Evolutionary conservation across 64 coral and sea anemone genomes (phyloP).

Genomic region (Montipora foliosa): DNA sequence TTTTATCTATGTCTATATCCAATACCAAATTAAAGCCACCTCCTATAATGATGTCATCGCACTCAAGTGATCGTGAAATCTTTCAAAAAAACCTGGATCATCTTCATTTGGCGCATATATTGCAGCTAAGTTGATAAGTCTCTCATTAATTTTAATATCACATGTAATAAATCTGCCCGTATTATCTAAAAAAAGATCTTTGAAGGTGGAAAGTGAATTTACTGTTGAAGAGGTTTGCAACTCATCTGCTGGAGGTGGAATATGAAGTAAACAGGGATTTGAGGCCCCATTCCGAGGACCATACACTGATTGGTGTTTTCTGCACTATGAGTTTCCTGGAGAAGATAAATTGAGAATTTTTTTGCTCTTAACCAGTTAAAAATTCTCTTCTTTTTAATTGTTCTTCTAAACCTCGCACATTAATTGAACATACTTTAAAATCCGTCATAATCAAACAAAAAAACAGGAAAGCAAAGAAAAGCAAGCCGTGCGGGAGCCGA

Average conservation of each 20-base stretch:
- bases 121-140: background rate
- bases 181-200: background rate
- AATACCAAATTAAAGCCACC: background rate
- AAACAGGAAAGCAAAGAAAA: background rate
- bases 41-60: background rate
- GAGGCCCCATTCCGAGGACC: background rate
- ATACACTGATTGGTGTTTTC: background rate
- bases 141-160: background rate
- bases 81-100: background rate
- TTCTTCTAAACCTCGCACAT: no score
- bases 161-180: background rate
- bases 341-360: background rate
- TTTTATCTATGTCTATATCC: background rate
- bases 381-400: no score
- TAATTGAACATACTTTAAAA: no score
- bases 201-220: background rate
- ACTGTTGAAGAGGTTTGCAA: no score
- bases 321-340: background rate
- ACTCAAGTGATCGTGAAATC: background rate
- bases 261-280: background rate
- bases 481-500: background rate
- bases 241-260: no score
- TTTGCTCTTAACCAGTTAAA: no score
- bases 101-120: background rate
- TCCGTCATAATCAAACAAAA: no score